Evolutionary conservation across 2,113 vertebrate species (phyloP), one percentile per base, ranked within the genome.

Genomic region (Gambusia affinis): DNA sequence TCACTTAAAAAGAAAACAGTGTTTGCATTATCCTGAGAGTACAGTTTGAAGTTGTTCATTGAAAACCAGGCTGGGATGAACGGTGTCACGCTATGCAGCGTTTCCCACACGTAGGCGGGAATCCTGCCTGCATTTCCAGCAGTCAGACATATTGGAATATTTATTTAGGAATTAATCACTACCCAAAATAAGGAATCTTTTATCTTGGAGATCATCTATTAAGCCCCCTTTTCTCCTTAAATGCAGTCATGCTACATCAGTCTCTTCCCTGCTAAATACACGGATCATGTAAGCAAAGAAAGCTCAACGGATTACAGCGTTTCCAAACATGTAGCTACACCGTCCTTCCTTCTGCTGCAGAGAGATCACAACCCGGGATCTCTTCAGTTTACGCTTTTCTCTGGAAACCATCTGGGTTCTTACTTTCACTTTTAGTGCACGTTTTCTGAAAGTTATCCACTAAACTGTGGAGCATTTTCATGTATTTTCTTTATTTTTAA

Each of bases 21-120:
- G 83, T 90, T 92, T 81, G 89, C 71, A 76, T 35, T 29, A 33
- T 0, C 30, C 27, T 42, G 51, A 69, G 61, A 83, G 60, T 7
- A 6, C 33, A 29, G 24, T 30, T 27, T 69, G 31, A 64, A 67
- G 4, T 62, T 76, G 74, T 83, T 33, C 65, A 51, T 54, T 71
- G 6, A 33, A 76, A 74, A 66, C 69, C 28, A 60, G 37, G 67
- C 8, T 35, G 2, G 31, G 27, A 14, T 71, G 22, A 24, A 14
- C 54, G 31, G 37, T 73, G 73, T 72, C 82, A 79, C 37, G 24
- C 71, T 68, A 60, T 51, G 35, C 35, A 28, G 64, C 0, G 22
- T 44, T 67, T 67, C 35, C 37, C 64, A 67, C 64, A 44, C 64
- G 15, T 10, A 31, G 64, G 64, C 64, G 35, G 35, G 28, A 51